Conservation (phyloP, 2,113 vertebrate genomes). For the Entelurus aequoreus region DNA sequence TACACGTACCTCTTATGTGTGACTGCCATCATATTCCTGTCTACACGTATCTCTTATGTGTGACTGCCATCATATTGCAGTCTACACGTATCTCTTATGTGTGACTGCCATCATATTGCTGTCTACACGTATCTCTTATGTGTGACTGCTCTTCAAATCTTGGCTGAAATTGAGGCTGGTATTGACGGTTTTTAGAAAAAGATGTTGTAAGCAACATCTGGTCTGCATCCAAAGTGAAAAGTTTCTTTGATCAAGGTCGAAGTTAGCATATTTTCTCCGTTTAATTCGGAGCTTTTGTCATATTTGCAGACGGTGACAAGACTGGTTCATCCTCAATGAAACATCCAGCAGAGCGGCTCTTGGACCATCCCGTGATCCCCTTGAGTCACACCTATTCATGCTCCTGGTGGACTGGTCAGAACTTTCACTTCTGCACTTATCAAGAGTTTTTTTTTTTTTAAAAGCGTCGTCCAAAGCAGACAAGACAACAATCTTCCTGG, state of each 20-base stretch:
- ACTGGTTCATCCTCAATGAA: conserved; percentile 28
- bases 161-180: too few species aligned
- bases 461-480: not conserved
- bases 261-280: conserved; percentile 1
- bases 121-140: too few species aligned
- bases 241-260: not conserved
- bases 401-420: conserved; percentile 3
- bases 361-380: conserved; percentile 8
- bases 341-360: conserved; percentile 9
- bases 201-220: too few species aligned
- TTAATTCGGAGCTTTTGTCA: conserved; percentile 23
- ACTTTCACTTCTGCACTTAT: conserved; percentile 8
- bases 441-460: not conserved
- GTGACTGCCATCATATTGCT: too few species aligned
- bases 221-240: not conserved
- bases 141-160: too few species aligned
- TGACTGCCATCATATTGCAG: too few species aligned
- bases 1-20: too few species aligned
- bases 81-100: too few species aligned
- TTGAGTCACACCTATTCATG: not conserved
- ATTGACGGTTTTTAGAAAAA: too few species aligned
- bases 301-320: conserved; percentile 63
- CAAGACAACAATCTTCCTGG: not conserved
- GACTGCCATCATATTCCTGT: too few species aligned
- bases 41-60: too few species aligned